phyloP scores from a whole-genome alignment of 2,888 invertebrate species.

The Oligia strigilis region DNA sequence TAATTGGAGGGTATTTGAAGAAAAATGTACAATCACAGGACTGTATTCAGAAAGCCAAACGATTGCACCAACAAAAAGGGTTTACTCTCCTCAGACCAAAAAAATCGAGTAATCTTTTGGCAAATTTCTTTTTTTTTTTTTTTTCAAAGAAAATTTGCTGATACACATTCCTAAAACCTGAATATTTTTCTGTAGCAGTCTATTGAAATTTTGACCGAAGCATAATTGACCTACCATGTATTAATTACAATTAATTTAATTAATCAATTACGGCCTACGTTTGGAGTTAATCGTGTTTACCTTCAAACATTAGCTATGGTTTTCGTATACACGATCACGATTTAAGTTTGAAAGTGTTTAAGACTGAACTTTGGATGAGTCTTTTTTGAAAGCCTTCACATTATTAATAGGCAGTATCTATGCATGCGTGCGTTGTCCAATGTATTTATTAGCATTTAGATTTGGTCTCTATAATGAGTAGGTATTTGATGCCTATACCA shows the following conservation, averaged over 20 bases:
- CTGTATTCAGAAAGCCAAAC: neutral
- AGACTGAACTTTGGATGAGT: neutral
- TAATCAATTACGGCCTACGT: no score
- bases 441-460: neutral
- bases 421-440: neutral
- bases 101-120: neutral
- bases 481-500: no score
- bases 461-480: no score
- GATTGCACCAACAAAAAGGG: neutral
- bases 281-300: neutral
- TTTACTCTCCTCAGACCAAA: neutral
- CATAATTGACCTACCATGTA: neutral
- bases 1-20: neutral
- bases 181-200: neutral
- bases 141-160: neutral
- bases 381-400: neutral
- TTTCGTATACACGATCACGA: neutral
- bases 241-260: neutral
- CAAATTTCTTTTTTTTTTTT: neutral
- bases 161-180: neutral
- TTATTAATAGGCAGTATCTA: neutral
- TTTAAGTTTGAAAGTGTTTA: conserved; percentile 1
- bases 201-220: conserved; percentile 1
- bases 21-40: neutral
- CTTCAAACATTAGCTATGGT: neutral